Evolutionary conservation across 2,888 invertebrate species (phyloP).

Genomic region (Gymnocheta viridis): DNA sequence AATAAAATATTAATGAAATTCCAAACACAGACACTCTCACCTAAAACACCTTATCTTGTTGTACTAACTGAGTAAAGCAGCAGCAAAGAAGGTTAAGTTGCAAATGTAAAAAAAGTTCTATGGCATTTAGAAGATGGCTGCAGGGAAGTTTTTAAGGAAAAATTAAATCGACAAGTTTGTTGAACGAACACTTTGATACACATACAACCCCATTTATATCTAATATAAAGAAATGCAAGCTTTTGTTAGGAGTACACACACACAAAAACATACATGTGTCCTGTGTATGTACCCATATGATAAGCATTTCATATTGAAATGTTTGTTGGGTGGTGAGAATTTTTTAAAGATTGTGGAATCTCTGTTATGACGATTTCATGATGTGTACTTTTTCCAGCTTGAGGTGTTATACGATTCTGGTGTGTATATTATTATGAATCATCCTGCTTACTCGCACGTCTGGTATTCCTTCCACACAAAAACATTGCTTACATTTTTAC

Average conservation of each 20-base stretch:
- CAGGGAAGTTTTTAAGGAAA: background rate
- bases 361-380: conserved; percentile 39
- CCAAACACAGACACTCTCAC: conserved; percentile 74
- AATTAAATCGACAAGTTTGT: conserved; percentile 14
- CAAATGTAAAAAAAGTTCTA: background rate
- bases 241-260: too few relatives aligned
- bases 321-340: conserved; percentile 18
- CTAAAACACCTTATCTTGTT: conserved; percentile 2
- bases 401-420: background rate
- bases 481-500: conserved; percentile 57
- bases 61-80: background rate
- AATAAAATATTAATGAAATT: conserved; percentile 80
- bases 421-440: background rate
- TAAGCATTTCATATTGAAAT: background rate
- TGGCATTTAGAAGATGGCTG: background rate
- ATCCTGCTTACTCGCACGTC: conserved; percentile 3
- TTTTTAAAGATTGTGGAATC: conserved; percentile 10
- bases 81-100: background rate
- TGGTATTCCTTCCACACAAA: conserved; percentile 14
- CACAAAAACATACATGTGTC: too few relatives aligned
- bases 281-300: too few relatives aligned
- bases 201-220: background rate
- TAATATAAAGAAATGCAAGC: too few relatives aligned
- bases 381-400: conserved; percentile 9
- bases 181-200: background rate